Evolutionary conservation across 2,113 vertebrate species (phyloP), one percentile per base, ranked within the genome.

Genomic region (Eulacestoma nigropectus): DNA sequence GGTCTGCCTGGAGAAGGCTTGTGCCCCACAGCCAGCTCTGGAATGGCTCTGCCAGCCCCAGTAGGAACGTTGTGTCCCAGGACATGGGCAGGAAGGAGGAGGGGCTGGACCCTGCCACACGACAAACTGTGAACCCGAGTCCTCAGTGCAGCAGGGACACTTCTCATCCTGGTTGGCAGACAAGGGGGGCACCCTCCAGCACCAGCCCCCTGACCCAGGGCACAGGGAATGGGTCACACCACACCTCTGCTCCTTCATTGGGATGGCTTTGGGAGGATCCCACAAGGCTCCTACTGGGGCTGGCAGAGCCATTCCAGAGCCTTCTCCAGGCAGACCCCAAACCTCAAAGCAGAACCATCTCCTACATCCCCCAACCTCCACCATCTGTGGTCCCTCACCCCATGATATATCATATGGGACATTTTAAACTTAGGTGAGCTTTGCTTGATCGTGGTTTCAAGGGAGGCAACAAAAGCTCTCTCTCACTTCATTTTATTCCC

Each of bases 311-410:
- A 27, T 49, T 65, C 46, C 50, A 84, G 63, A 87, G 6, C 37
- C n/a, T 79, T 56, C 57, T 62, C 47, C 60, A 56, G 53, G 49
- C 29, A 56, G 33, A 75, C 8, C 2, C 15, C 22, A 1, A 12
- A 41, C 39, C 56, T 89, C 74, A 74, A 50, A 68, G 60, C 27
- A 82, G 53, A 91, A 52, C 33, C 26, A 52, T 13, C 47, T 72
- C 56, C 44, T 32, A 10, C 15, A 16, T 62, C 26, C 20, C 20
- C 12, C 26, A 49, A 1, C 4, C 26, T 52, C 44, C 3, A 3
- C 35, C 21, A 26, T 12, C 46, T 1, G 0, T 11, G 7, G 23
- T 67, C 30, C 39, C 6, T 11, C 15, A 68, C 10, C 27, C 32
- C 32, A 7, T 10, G 7, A 52, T 15, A 16, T 3, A 73, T 3